Base-by-base conservation (phyloP, 1,140 invertebrate species). In the Trachymyrmex septentrionalis region DNA sequence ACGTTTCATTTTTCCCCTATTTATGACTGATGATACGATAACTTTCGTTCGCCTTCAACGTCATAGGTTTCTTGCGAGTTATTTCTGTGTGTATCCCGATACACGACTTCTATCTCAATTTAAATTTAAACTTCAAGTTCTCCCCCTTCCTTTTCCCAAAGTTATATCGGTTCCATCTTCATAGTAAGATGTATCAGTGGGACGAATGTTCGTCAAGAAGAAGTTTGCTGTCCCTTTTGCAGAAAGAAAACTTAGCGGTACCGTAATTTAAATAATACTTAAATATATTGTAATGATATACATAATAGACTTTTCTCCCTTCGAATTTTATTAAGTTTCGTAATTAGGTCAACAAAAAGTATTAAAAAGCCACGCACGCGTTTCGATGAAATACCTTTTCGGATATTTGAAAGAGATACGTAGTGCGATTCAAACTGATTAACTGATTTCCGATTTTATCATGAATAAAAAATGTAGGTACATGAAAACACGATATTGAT, bases 1-100 rank as follows among this genome's bases (percentile, higher is more conserved):
- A 61, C 14, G n/a, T 48, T 61, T 24, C 19, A 57, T 57, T 71
- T 44, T 84, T 55, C 24, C 55, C 12, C 61, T 44, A 19, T 75
- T 63, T 50, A n/a, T 16, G 50, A 77, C 57, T 81, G 24, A 50
- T 88, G 87, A 87, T 86, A 50, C 86, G 87, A 87, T 86, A 80
- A 86, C 55, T 90, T 90, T 88, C 50, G 48, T 75, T 71, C 44
- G 1, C 6, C 19, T 27, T 19, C 63, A 27, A 34, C 53, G 27
- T 64, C 44, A 14, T 53, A 81, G 66, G 77, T 86, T 91, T 88
- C 30, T 30, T 66, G 59, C 77, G 53, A 90, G 78, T 87, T 87
- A 90, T 86, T 87, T 69, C 69, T 76, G 44, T 55, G 44, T 55
- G 30, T 85, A 61, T 85, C 30, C 69, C 85, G 81, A 90, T 87